A percentile compares a stretch with the other conserved stretches of the same genome.
Conservation (phyloP, 2,797 vertebrate species). For the Leptoclinus maculatus region DNA sequence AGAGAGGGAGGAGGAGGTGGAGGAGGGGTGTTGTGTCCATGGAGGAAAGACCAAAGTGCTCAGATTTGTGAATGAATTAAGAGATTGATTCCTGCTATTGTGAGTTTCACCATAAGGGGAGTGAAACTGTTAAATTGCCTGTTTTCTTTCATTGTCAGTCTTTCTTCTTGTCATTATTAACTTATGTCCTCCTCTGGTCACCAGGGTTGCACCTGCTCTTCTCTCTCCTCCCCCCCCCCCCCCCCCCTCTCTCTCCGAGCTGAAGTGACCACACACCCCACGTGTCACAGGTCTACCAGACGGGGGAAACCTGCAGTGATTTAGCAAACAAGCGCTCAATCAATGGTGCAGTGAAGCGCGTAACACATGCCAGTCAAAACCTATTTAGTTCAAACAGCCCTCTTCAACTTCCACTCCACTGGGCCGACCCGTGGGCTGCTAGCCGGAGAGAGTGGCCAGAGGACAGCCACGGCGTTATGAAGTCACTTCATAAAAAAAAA, state of each 20-base stretch:
- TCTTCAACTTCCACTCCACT: constrained; percentile 91
- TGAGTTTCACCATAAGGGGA: constrained; percentile 30
- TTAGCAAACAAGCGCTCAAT: constrained; percentile 95
- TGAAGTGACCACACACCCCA: constrained; percentile 84
- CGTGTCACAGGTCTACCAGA: constrained; percentile 88
- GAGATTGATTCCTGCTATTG: constrained; percentile 19
- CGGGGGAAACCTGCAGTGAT: constrained; percentile 91
- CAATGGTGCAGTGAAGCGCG: constrained; percentile 92
- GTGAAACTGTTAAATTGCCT: background rate
- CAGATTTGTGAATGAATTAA: constrained; percentile 66
- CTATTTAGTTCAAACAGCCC: constrained; percentile 92
- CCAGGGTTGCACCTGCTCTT: constrained; percentile 12
- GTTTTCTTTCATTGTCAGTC: constrained; percentile 12
- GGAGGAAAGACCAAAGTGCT: constrained; percentile 67
- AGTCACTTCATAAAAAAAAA: constrained; percentile 13
- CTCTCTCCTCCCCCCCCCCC: background rate
- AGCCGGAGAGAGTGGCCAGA: constrained; percentile 84
- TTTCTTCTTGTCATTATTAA: constrained; percentile 29
- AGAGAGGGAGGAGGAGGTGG: constrained; percentile 32
- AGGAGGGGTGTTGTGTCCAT: constrained; percentile 72
- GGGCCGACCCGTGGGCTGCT: constrained; percentile 87
- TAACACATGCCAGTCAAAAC: constrained; percentile 96
- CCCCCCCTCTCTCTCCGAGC: constrained; percentile 41
- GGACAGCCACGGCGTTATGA: constrained; percentile 72
- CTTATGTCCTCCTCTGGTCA: constrained; percentile 32